phyloP scores from a whole-genome alignment of 2,888 invertebrate genomes.

The Drosophila anceps region DNA sequence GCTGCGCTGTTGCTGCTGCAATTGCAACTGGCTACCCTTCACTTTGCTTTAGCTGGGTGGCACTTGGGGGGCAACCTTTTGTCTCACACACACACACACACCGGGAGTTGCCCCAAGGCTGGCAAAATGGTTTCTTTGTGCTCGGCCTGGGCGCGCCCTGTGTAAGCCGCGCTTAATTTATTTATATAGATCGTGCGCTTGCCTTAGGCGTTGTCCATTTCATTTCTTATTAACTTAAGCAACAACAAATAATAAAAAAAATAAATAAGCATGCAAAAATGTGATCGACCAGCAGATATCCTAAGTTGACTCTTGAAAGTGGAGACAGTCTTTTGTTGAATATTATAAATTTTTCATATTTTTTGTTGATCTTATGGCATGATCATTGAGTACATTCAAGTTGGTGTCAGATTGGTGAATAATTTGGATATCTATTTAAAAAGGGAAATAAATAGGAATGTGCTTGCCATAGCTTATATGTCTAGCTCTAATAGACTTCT shows the following conservation, averaged over 20 bases:
- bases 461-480: too few species aligned
- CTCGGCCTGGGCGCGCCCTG: constrained; percentile 64
- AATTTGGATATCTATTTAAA: too few species aligned
- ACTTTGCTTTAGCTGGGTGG: constrained; percentile 56
- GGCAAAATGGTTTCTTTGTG: constrained; percentile 70
- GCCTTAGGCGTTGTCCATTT: constrained; percentile 79
- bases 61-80: constrained; percentile 49
- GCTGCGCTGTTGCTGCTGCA: constrained; percentile 67
- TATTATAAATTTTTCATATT: too few species aligned
- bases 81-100: constrained; percentile 27
- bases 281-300: not conserved
- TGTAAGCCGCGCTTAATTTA: constrained; percentile 68
- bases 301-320: too few species aligned
- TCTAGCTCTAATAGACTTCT: too few species aligned
- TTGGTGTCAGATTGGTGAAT: too few species aligned
- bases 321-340: too few species aligned
- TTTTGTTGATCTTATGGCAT: too few species aligned
- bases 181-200: constrained; percentile 79
- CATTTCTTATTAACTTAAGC: constrained; percentile 61
- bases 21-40: constrained; percentile 70
- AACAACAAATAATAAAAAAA: constrained; percentile 28
- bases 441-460: too few species aligned
- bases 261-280: not conserved
- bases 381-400: too few species aligned
- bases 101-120: constrained; percentile 62